Evolutionary conservation across 2,888 invertebrate genomes (phyloP).

Genomic region (Congeria kusceri): DNA sequence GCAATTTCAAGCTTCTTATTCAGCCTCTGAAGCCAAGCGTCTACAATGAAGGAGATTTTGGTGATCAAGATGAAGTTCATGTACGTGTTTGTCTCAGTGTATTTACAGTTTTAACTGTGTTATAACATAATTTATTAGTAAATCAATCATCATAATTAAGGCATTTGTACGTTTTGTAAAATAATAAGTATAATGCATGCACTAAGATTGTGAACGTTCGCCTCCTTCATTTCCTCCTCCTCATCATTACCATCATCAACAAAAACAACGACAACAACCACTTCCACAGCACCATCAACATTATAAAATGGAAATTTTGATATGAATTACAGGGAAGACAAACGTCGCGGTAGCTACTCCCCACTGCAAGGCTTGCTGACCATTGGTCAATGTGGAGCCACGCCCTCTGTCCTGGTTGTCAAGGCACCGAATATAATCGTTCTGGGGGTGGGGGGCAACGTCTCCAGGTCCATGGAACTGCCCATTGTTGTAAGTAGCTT

Average conservation of each 20-base stretch:
- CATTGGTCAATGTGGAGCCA: slow-evolving; percentile 54
- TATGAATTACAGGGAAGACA: slow-evolving; percentile 19
- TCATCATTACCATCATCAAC: too few species aligned
- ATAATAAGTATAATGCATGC: too few species aligned
- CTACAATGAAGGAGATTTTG: slow-evolving; percentile 44
- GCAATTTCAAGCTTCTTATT: slow-evolving; percentile 34
- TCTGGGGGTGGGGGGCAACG: slow-evolving; percentile 46
- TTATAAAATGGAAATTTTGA: too few species aligned
- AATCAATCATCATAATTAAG: too few species aligned
- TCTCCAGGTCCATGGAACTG: slow-evolving; percentile 32
- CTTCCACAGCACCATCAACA: too few species aligned
- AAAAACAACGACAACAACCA: too few species aligned
- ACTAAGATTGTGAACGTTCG: too few species aligned
- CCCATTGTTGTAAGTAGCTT: slow-evolving; percentile 49
- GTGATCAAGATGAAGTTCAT: slow-evolving; percentile 55
- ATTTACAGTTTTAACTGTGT: not conserved
- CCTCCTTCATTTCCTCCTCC: too few species aligned
- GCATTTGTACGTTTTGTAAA: too few species aligned
- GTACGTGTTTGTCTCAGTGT: slow-evolving; percentile 25
- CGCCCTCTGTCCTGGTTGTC: slow-evolving; percentile 44
- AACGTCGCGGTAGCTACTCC: not conserved
- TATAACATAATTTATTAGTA: too few species aligned
- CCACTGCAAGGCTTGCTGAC: slow-evolving; percentile 49
- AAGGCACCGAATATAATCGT: slow-evolving; percentile 36
- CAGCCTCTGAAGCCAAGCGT: slow-evolving; percentile 36